phyloP scores from a whole-genome alignment of 37 sponge, comb jelly and placozoan genomes.

The Spongilla lacustris region DNA sequence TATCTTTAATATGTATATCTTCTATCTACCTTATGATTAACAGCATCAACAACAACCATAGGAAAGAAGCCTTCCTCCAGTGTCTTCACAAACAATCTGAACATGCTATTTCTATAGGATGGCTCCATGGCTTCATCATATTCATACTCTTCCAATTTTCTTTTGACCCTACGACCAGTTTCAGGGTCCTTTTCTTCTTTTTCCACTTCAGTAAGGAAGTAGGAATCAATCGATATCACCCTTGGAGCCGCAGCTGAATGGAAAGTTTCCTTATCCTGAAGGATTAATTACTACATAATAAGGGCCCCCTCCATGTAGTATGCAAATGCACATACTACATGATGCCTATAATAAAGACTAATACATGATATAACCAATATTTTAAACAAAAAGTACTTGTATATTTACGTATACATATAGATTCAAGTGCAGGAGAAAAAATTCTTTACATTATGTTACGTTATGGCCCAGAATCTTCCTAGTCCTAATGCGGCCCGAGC shows the following conservation, averaged over 20 bases:
- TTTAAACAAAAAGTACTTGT: no score
- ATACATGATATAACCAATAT: no score
- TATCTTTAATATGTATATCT: no score
- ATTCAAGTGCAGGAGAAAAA: no score
- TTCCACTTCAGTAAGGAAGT: conserved; percentile 86
- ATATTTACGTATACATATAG: no score
- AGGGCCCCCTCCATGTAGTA: no score
- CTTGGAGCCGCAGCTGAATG: conserved; percentile 72
- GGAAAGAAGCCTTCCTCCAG: conserved; percentile 90
- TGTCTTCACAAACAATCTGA: conserved; percentile 85
- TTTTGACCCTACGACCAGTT: conserved; percentile 43
- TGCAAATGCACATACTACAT: neutral
- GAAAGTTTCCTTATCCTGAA: conserved; percentile 76
- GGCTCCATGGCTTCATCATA: conserved; percentile 82
- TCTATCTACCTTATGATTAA: conserved; percentile 71
- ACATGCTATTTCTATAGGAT: conserved; percentile 69
- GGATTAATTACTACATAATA: neutral
- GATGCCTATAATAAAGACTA: no score
- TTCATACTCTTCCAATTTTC: conserved; percentile 68
- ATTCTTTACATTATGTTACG: no score
- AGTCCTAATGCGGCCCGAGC: no score
- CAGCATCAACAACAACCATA: conserved; percentile 80
- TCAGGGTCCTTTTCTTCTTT: conserved; percentile 64
- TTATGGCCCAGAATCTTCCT: no score
- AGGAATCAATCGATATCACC: conserved; percentile 83